These are phyloP conservation scores for Polymixis flavicincta DNA, from an alignment of 2,888 invertebrate species.

Conservation along the genomic window DNA sequence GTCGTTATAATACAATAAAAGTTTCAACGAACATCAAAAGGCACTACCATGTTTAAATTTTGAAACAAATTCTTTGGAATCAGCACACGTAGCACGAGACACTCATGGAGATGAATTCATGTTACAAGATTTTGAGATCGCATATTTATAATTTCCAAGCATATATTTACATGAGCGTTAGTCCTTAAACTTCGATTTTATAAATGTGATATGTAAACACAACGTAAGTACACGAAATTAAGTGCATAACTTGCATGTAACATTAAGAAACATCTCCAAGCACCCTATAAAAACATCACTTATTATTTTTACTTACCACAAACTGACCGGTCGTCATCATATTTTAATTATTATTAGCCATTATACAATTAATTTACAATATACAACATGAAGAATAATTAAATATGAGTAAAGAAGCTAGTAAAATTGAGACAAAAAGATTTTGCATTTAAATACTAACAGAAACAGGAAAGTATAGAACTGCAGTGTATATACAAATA, in stretches of 20 bases:
- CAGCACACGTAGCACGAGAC: conserved; percentile 71
- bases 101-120: conserved; percentile 72
- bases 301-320: conserved; percentile 70
- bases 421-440: conserved; percentile 47
- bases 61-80: conserved; percentile 62
- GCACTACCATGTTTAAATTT: conserved; percentile 76
- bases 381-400: conserved; percentile 60
- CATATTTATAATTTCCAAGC: conserved; percentile 71
- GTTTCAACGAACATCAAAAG: conserved; percentile 73
- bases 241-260: conserved; percentile 72
- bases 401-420: conserved; percentile 47
- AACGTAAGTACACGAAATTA: conserved; percentile 78
- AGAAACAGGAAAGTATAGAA: conserved; percentile 49
- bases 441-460: conserved; percentile 50
- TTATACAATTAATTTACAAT: conserved; percentile 73
- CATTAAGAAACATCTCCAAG: conserved; percentile 74
- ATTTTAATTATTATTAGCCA: conserved; percentile 62
- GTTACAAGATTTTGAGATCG: conserved; percentile 71
- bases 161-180: conserved; percentile 75
- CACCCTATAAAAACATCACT: conserved; percentile 73
- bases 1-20: conserved; percentile 43
- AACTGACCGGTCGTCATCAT: conserved; percentile 67
- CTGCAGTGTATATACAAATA: conserved; percentile 55
- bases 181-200: conserved; percentile 70
- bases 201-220: conserved; percentile 81